Evolutionary conservation across 2,113 vertebrate genomes (phyloP), one percentile per base, ranked within the genome.

Genomic region (Podarcis muralis): DNA sequence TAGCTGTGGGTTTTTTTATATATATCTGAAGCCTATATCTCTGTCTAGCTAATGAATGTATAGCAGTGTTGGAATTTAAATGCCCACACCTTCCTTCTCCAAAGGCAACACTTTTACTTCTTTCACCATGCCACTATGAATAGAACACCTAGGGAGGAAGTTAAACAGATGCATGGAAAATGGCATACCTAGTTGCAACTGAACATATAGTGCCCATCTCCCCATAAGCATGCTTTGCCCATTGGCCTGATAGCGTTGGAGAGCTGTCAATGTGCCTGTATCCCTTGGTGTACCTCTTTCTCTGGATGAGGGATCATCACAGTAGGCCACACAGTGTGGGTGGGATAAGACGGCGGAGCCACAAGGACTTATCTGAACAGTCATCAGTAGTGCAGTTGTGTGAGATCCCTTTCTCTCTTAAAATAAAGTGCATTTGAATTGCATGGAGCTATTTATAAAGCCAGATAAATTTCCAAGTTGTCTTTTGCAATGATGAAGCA

Each of bases 391-490:
- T n/a, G 85, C 71, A n/a, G 16, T 91, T 87, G 87, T 12, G 69
- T 32, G 87, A 43, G 65, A 48, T 91, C 32, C 84, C 43, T 65
- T 15, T 43, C 32, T 75, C 20, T 30, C 6, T 82, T 72, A 59
- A 25, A 23, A 25, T 43, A 66, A 16, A 9, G 85, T 90, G n/a
- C 71, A 2, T 85, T 68, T 93, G 90, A 86, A 68, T 86, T 94
- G 82, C 88, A 87, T 83, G 72, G 91, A 59, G 89, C 82, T 91
- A 30, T 93, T 65, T 91, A 88, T 76, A 93, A 95, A 95, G 93
- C 84, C 90, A 87, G 93, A 90, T 92, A 87, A 5, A 0, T 92
- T 89, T 87, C 94, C 88, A 91, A 93, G 89, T 91, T 93, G 91
- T 84, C 85, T 93, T 93, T 88, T 89, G 94, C 48, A 53, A 93